Evolutionary conservation across 2,113 vertebrate species (phyloP).

Genomic region (Sterrhoptilus dennistouni): DNA sequence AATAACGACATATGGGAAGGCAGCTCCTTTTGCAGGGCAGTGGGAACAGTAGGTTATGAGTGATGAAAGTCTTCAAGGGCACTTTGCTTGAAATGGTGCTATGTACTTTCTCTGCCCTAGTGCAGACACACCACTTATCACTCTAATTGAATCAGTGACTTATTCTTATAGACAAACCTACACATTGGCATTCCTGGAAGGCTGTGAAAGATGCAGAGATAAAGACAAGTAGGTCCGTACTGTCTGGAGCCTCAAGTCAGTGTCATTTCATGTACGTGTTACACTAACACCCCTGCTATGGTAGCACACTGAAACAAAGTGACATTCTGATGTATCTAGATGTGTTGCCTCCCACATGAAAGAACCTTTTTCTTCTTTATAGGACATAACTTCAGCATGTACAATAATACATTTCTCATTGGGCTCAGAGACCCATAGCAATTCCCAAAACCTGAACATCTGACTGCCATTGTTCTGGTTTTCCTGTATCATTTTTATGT

Average conservation of each 20-base stretch:
- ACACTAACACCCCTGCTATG: neutral
- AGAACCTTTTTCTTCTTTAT: neutral
- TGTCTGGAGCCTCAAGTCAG: neutral
- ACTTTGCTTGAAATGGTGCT: constrained; percentile 25
- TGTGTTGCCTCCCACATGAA: neutral
- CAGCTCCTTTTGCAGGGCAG: constrained; percentile 4
- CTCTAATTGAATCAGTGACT: constrained; percentile 54
- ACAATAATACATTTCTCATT: neutral
- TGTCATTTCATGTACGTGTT: neutral
- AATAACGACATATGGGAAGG: neutral
- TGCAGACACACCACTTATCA: constrained; percentile 45
- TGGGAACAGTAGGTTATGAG: constrained; percentile 21
- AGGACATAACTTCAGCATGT: neutral
- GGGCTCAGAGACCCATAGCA: neutral
- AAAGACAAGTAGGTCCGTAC: neutral
- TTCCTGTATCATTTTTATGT: neutral
- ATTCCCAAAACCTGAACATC: neutral
- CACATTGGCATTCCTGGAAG: constrained; percentile 41
- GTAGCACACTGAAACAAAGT: neutral
- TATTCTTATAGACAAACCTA: constrained; percentile 35
- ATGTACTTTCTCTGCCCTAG: neutral
- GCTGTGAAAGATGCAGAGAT: constrained; percentile 18
- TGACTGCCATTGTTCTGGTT: neutral
- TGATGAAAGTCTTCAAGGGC: constrained; percentile 54
- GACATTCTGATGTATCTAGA: neutral